phyloP scores from a whole-genome alignment of 2,113 vertebrate species.

The Saimiri boliviensis region DNA sequence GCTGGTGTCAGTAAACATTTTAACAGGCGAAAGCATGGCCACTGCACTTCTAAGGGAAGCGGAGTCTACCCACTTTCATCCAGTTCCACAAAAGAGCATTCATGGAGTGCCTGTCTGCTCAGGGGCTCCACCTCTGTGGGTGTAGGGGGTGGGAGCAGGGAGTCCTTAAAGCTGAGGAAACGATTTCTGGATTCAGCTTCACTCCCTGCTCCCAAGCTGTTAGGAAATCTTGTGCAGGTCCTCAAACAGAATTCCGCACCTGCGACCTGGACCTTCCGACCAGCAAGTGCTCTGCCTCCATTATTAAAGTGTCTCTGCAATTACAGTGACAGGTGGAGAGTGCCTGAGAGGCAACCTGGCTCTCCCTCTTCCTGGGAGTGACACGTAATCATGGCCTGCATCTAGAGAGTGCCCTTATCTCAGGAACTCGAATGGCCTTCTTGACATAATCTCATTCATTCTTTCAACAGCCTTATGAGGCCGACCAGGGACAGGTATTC shows the following conservation, averaged over 20 bases:
- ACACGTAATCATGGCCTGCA: not conserved
- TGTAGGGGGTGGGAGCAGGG: not conserved
- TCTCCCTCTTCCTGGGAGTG: not conserved
- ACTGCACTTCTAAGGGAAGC: not conserved
- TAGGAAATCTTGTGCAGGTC: conserved; percentile 17
- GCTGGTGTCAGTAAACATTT: not conserved
- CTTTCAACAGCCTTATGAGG: not conserved
- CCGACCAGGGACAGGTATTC: not conserved
- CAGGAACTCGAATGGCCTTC: not conserved
- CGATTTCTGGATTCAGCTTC: not conserved
- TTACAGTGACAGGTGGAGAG: not conserved
- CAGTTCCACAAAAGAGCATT: not conserved
- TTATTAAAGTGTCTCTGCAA: conserved; percentile 12
- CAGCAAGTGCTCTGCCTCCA: not conserved
- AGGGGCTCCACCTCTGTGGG: not conserved
- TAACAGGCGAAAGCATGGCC: not conserved
- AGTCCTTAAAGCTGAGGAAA: not conserved
- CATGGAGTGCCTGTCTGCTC: not conserved
- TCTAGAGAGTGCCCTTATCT: conserved; percentile 16
- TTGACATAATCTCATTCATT: not conserved
- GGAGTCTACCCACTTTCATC: not conserved
- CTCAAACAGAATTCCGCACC: not conserved
- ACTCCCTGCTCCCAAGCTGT: not conserved
- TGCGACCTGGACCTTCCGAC: not conserved
- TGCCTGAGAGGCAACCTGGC: not conserved